Conservation (phyloP, 2,888 invertebrate genomes). For the Helleia helle region DNA sequence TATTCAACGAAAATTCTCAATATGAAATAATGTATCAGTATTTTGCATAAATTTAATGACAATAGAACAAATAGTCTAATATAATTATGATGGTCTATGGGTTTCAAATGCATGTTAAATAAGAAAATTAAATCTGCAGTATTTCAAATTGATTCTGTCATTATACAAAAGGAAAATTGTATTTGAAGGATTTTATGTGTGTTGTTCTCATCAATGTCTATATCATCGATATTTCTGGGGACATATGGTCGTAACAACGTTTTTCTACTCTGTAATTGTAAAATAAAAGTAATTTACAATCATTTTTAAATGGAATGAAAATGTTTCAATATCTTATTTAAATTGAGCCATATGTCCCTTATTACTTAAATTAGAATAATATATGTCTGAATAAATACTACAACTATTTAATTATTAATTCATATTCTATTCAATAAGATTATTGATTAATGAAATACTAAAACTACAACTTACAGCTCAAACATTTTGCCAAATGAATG, state of each 20-base stretch:
- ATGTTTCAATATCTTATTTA: neutral
- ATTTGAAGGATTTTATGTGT: neutral
- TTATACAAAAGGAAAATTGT: neutral
- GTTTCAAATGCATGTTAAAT: neutral
- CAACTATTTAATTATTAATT: neutral
- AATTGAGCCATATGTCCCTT: neutral
- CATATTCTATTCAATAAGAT: neutral
- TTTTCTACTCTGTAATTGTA: neutral
- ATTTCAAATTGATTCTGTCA: slow-evolving; percentile 1
- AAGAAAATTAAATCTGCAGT: neutral
- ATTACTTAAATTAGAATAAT: neutral
- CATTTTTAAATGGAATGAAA: neutral
- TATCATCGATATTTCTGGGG: neutral
- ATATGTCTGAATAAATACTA: neutral
- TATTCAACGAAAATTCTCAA: neutral
- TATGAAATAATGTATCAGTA: slow-evolving; percentile 1
- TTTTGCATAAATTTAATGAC: slow-evolving; percentile 7
- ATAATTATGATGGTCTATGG: neutral
- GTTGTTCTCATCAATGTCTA: slow-evolving; percentile 1
- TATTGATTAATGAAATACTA: slow-evolving; percentile 21
- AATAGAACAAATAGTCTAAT: neutral
- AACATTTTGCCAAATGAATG: slow-evolving; percentile 62
- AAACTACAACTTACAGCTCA: slow-evolving; percentile 40
- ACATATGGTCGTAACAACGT: neutral
- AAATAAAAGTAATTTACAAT: neutral